These are phyloP conservation scores for Chloroceryle aenea DNA, from an alignment of 2,113 vertebrate genomes.

Conservation along the genomic window DNA sequence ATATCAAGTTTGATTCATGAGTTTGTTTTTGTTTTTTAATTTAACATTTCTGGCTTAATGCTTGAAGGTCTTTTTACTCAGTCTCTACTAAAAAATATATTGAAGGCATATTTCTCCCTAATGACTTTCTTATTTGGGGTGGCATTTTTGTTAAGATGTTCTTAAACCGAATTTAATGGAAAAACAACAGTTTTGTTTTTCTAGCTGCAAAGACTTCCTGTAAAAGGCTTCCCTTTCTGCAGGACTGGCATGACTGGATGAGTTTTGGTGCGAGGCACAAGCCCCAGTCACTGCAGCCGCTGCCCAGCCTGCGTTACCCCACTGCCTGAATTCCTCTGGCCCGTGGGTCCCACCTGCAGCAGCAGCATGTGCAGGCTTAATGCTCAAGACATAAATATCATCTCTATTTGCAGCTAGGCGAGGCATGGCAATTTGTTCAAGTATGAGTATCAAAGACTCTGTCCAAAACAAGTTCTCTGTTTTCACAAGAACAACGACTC, in stretches of 20 bases:
- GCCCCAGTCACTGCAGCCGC: slow-evolving; percentile 12
- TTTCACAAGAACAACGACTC: neutral
- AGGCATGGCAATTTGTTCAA: neutral
- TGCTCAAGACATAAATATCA: slow-evolving; percentile 2
- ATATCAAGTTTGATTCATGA: neutral
- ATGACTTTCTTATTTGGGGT: neutral
- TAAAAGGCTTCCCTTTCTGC: neutral
- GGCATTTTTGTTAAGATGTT: neutral
- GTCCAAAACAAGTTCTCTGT: neutral
- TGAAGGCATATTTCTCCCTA: neutral
- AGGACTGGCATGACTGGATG: neutral
- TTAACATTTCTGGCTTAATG: slow-evolving; percentile 34
- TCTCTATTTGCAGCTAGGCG: neutral
- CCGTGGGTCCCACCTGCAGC: neutral
- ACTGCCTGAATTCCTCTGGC: neutral
- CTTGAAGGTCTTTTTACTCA: neutral
- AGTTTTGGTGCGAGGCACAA: neutral
- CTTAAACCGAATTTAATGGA: neutral
- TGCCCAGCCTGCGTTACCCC: neutral
- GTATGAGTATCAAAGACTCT: neutral
- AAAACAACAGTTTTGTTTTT: neutral
- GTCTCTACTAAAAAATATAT: neutral
- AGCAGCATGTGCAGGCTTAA: neutral
- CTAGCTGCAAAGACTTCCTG: neutral
- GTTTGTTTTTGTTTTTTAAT: slow-evolving; percentile 14